Conservation (phyloP, 2,113 vertebrate genomes). For the Calonectris borealis region DNA sequence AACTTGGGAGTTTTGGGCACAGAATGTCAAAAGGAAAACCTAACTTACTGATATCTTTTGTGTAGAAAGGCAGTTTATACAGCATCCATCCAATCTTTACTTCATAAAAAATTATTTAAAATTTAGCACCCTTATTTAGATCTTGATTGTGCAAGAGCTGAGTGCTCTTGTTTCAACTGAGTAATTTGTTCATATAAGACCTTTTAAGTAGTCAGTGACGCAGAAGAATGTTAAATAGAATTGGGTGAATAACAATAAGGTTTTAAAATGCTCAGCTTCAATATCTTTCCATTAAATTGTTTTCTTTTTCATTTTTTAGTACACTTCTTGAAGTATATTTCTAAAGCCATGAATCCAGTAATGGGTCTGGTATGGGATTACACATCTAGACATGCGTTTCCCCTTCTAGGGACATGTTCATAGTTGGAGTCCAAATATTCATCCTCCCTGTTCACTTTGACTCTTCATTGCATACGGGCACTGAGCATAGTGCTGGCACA, state of each 20-base stretch:
- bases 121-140: neutral
- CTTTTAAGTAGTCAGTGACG: conserved; percentile 44
- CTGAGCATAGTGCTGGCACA: neutral
- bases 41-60: neutral
- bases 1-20: neutral
- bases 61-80: neutral
- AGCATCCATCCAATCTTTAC: neutral
- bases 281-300: conserved; percentile 12
- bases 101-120: neutral
- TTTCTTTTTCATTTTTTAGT: conserved; percentile 22
- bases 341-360: neutral
- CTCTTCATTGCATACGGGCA: fast-evolving
- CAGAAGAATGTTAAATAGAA: conserved; percentile 48
- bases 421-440: neutral
- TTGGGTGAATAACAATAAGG: conserved; percentile 25
- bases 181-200: conserved; percentile 31
- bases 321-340: neutral
- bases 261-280: conserved; percentile 28
- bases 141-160: conserved; percentile 13
- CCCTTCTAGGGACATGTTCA: neutral
- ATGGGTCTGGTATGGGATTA: neutral
- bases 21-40: neutral
- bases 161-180: conserved; percentile 28
- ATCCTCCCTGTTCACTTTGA: neutral
- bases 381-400: neutral